Percentiles rank a stretch among this genome's conserved stretches.
Conservation (phyloP, 37 sponge, comb jelly and placozoan species). For the Beroe forskalii region DNA sequence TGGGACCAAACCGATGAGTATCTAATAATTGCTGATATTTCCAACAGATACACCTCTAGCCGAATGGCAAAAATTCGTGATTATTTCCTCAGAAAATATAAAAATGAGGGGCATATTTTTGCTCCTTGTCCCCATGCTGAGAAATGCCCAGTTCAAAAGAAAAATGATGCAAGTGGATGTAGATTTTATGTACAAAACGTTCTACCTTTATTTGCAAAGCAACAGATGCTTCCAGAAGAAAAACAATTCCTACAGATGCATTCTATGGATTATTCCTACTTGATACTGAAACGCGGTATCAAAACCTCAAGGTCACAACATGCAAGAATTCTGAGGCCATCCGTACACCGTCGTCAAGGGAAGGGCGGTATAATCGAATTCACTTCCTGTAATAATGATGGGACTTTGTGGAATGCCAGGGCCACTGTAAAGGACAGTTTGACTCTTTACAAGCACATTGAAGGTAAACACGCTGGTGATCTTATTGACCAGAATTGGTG, state of each 20-base stretch:
- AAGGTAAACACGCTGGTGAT: neutral
- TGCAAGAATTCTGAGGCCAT: neutral
- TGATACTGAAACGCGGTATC: neutral
- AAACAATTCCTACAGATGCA: neutral
- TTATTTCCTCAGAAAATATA: neutral
- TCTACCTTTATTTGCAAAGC: neutral
- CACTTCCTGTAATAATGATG: conserved; percentile 4
- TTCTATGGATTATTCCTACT: neutral
- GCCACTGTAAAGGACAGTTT: neutral
- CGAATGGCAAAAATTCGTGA: neutral
- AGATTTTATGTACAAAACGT: neutral
- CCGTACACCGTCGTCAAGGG: neutral
- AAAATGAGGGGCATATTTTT: conserved; percentile 27
- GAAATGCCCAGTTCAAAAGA: neutral
- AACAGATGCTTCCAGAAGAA: neutral
- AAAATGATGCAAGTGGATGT: conserved; percentile 32
- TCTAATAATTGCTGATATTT: conserved; percentile 29
- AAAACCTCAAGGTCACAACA: neutral
- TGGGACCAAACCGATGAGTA: conserved; percentile 8
- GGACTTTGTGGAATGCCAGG: neutral
- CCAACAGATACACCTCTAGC: conserved; percentile 14
- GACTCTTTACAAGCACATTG: neutral
- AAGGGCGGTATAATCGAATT: neutral
- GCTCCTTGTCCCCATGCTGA: conserved; percentile 52
- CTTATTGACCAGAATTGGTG: conserved; percentile 36